Evolutionary conservation across 2,113 vertebrate genomes (phyloP).

Genomic region (Sminthopsis crassicaudata): DNA sequence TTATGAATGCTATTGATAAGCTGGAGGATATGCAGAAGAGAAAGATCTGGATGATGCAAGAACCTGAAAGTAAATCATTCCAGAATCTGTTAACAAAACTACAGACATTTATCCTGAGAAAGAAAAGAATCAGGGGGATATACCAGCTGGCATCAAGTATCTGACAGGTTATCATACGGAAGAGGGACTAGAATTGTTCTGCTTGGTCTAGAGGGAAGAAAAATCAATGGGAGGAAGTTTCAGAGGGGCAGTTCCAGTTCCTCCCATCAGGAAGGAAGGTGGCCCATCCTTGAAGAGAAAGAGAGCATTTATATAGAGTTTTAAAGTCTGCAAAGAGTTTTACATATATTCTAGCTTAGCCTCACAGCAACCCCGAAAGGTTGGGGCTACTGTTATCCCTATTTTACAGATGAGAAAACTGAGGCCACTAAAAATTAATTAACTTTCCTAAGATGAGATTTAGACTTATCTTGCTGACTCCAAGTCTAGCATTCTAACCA

Average conservation of each 20-base stretch:
- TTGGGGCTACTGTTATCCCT: neutral
- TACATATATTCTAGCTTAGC: neutral
- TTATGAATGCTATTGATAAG: neutral
- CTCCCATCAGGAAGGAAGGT: neutral
- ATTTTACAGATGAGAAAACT: conserved; percentile 28
- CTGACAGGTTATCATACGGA: neutral
- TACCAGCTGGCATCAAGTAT: neutral
- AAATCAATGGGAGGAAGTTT: neutral
- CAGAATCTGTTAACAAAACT: neutral
- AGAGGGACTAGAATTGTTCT: neutral
- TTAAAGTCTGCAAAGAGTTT: neutral
- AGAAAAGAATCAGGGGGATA: neutral
- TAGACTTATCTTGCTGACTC: neutral
- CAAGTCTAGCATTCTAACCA: neutral
- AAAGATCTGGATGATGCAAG: neutral
- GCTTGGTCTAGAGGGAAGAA: neutral
- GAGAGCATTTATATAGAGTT: neutral
- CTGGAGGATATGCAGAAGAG: neutral
- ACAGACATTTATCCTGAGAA: neutral
- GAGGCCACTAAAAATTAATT: neutral
- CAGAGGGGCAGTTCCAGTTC: neutral
- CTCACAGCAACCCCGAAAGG: neutral
- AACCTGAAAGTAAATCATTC: neutral
- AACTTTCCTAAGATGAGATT: neutral
- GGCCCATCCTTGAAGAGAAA: neutral